Conservation (phyloP, 2,888 invertebrate species). For the Epirrhoe tristata region DNA sequence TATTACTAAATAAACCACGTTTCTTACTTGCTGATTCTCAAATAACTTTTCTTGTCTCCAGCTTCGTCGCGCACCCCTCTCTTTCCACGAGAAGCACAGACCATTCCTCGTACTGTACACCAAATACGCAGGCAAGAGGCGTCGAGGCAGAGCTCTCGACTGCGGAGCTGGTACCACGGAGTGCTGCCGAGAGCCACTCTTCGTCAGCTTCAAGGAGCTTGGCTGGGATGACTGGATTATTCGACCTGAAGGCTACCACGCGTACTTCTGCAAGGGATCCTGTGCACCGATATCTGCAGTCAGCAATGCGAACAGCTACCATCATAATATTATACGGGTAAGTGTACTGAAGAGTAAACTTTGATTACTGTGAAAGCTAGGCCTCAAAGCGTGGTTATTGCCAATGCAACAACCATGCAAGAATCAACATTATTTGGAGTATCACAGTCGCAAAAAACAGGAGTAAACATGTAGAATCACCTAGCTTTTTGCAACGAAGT, state of each 20-base stretch:
- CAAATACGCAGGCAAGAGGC: slow-evolving; percentile 88
- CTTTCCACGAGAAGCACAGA: slow-evolving; percentile 88
- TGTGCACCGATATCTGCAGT: slow-evolving; percentile 91
- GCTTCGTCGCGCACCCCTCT: slow-evolving; percentile 88
- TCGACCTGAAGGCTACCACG: slow-evolving; percentile 92
- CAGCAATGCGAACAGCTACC: slow-evolving; percentile 84
- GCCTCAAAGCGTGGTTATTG: no score
- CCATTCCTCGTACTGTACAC: slow-evolving; percentile 94
- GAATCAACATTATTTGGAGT: no score
- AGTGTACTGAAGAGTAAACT: slow-evolving; percentile 56
- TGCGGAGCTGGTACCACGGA: slow-evolving; percentile 88
- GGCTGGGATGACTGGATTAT: slow-evolving; percentile 97
- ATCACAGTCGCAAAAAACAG: no score
- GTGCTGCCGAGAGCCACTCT: slow-evolving; percentile 93
- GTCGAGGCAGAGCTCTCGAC: slow-evolving; percentile 87
- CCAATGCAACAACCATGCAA: no score
- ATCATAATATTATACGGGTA: slow-evolving; percentile 91
- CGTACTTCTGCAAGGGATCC: slow-evolving; percentile 94
- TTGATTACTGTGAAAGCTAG: not conserved
- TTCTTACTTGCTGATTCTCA: no score
- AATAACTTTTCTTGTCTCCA: slow-evolving; percentile 53
- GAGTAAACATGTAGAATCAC: no score
- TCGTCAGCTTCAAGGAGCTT: slow-evolving; percentile 93
- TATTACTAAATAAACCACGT: no score
- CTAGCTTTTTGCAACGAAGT: no score